Evolutionary conservation across 2,888 invertebrate genomes (phyloP), one percentile per base, ranked within the genome.

Genomic region (Synergus umbraculus): DNA sequence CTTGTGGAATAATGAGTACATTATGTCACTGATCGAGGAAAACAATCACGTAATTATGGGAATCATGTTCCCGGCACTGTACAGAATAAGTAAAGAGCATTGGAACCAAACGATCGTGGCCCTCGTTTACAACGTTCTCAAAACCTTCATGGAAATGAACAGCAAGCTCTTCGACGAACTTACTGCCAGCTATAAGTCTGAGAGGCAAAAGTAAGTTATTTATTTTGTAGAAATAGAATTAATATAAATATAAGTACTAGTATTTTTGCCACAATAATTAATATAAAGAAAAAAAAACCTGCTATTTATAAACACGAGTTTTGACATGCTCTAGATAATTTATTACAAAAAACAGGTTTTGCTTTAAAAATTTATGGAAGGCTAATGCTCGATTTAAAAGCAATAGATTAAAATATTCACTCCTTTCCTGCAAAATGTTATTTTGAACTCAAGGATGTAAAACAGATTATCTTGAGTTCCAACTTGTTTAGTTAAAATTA

Each of bases 121-220:
- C 83, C 96, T 99, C 90, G 99, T 99, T 89, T 99, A 99, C 94
- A 99, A 99, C 93, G 99, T 99, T 92, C 96, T 99, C 91, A 99
- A 99, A 94, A 97, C 99, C 80, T 99, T 99, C 94, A 99, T 99
- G 99, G 99, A 99, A 93, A 99, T 99, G 99, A 99, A 99, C 94
- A 98, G 98, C 92, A 99, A 98, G 93, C 95, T 99, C 87, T 99
- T 99, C 92, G 99, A 99, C 93, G 99, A 99, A 94, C 95, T 99
- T 93, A 98, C 99, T 91, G 97, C 98, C 91, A 98, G 98, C 93
- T 99, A 99, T 94, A 99, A 99, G 94, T 97, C 98, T 91, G 99
- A 99, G 94, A 94, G 99, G 93, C 99, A 99, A 95, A 99, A 98
- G 99, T 99, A 93, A 95, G 96, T 94, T 76, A 77, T 12, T 79